These are phyloP conservation scores for Burhinus oedicnemus DNA, from an alignment of 2,113 vertebrate species.

Conservation along the genomic window DNA sequence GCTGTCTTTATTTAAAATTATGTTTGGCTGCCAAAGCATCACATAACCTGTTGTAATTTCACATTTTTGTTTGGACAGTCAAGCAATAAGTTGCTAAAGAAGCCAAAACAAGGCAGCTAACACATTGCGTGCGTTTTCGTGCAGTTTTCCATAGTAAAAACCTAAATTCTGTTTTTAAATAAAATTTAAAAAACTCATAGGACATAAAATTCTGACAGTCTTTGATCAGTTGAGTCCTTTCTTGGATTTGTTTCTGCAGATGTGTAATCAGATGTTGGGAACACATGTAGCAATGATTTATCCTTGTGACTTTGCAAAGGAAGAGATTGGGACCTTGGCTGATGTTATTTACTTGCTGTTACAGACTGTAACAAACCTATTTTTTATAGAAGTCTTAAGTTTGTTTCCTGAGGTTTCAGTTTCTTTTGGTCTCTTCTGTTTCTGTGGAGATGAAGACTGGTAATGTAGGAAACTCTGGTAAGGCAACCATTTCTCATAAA, in stretches of 20 bases:
- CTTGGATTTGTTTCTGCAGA: not conserved
- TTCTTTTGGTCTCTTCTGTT: slow-evolving; percentile 34
- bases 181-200: not conserved
- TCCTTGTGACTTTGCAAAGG: slow-evolving; percentile 26
- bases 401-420: slow-evolving; percentile 20
- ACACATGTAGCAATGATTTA: not conserved
- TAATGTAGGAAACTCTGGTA: not conserved
- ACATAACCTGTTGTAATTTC: slow-evolving; percentile 58
- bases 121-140: slow-evolving; percentile 35
- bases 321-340: slow-evolving; percentile 30
- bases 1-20: slow-evolving; percentile 45
- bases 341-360: slow-evolving; percentile 6
- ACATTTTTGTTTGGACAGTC: slow-evolving; percentile 56
- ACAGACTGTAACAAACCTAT: not conserved
- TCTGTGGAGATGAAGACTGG: slow-evolving; percentile 12
- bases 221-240: not conserved
- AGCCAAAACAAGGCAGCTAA: slow-evolving; percentile 36
- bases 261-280: not conserved
- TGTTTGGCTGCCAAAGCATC: slow-evolving; percentile 15
- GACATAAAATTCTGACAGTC: not conserved
- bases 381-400: slow-evolving; percentile 41
- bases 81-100: slow-evolving; percentile 51
- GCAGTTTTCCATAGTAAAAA: not conserved
- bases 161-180: slow-evolving; percentile 7
- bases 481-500: not conserved